These are phyloP conservation scores for Quadroppia sp. DNA, from an alignment of 2,888 invertebrate genomes.

Conservation along the genomic window DNA sequence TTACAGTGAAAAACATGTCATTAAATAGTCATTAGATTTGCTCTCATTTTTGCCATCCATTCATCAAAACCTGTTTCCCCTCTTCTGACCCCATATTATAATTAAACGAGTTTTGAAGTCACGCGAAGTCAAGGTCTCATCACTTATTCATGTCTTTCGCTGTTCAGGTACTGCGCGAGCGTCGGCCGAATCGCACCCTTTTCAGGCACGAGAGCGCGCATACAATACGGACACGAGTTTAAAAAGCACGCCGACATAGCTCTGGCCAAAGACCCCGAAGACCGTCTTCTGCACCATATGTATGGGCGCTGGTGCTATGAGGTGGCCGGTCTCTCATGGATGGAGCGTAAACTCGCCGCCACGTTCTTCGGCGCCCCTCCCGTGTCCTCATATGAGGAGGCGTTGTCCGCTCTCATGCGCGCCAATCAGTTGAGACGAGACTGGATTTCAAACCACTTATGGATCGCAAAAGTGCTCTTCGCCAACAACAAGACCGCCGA, in stretches of 20 bases:
- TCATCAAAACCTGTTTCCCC: too few relatives aligned
- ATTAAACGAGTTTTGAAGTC: not conserved
- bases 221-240: slow-evolving; percentile 40
- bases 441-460: slow-evolving; percentile 59
- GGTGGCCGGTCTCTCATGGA: slow-evolving; percentile 62
- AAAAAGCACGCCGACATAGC: slow-evolving; percentile 63
- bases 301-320: slow-evolving; percentile 66
- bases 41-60: not conserved
- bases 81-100: not conserved
- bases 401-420: slow-evolving; percentile 55
- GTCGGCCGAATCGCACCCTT: slow-evolving; percentile 39
- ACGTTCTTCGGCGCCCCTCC: slow-evolving; percentile 64
- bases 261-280: slow-evolving; percentile 60
- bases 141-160: too few relatives aligned
- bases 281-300: slow-evolving; percentile 63
- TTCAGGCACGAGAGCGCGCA: slow-evolving; percentile 38
- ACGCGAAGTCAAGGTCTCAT: too few relatives aligned
- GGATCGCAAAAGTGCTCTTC: slow-evolving; percentile 56
- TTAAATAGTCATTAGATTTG: too few relatives aligned
- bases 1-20: not conserved
- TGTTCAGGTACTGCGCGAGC: slow-evolving; percentile 1
- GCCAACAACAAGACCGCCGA: slow-evolving; percentile 54
- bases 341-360: slow-evolving; percentile 64
- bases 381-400: slow-evolving; percentile 61
- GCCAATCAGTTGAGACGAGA: slow-evolving; percentile 50